These are phyloP conservation scores for Apotomis capreana DNA, from an alignment of 2,888 invertebrate genomes.

Conservation along the genomic window DNA sequence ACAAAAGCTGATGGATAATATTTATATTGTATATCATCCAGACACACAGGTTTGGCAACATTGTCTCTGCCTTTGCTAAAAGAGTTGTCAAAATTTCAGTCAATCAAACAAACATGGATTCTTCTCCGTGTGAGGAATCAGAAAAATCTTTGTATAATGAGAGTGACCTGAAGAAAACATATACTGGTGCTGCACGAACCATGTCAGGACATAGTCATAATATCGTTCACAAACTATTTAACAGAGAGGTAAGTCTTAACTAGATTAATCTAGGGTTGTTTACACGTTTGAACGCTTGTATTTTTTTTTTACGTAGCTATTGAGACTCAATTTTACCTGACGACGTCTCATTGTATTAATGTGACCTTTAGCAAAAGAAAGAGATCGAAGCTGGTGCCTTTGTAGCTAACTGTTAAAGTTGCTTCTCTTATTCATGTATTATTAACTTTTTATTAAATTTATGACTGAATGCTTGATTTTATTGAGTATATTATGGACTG, in stretches of 20 bases:
- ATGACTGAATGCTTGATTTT: neutral
- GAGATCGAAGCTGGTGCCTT: neutral
- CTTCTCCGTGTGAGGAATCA: conserved; percentile 63
- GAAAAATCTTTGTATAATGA: conserved; percentile 62
- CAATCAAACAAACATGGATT: conserved; percentile 82
- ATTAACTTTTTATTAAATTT: neutral
- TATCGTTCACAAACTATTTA: conserved; percentile 81
- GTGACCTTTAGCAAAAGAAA: conserved; percentile 10
- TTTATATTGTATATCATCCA: no score
- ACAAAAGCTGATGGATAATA: no score
- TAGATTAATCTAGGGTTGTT: conserved; percentile 47
- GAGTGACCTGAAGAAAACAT: conserved; percentile 62
- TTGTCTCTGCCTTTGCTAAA: conserved; percentile 34
- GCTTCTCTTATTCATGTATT: neutral
- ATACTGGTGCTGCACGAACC: conserved; percentile 58
- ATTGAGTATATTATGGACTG: neutral
- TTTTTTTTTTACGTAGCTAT: conserved; percentile 37
- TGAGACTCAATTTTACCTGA: conserved; percentile 30
- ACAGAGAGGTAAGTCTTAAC: conserved; percentile 82
- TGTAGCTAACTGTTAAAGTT: neutral
- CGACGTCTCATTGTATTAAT: conserved; percentile 16
- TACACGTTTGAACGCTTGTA: conserved; percentile 47
- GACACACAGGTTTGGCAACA: conserved; percentile 41
- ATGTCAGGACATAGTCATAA: conserved; percentile 64
- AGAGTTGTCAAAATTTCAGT: conserved; percentile 66